Evolutionary conservation across 92 coral and sea anemone genomes (phyloP).

Genomic region (Porites evermanni): DNA sequence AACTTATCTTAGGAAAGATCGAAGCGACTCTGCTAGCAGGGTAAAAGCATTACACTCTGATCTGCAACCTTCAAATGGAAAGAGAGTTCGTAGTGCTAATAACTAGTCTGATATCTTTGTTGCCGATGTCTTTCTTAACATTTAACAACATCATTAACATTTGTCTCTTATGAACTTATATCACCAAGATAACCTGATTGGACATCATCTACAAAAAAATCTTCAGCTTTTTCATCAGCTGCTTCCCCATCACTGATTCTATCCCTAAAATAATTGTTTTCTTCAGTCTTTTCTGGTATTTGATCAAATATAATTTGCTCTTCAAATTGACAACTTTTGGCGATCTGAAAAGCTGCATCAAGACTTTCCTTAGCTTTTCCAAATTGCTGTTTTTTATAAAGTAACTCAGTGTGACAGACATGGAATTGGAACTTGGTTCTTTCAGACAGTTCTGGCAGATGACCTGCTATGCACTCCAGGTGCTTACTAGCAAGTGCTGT

Average conservation of each 20-base stretch:
- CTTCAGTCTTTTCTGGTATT: slow-evolving; percentile 31
- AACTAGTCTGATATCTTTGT: too few species aligned
- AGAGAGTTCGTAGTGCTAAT: too few species aligned
- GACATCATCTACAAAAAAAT: slow-evolving; percentile 19
- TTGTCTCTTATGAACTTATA: slow-evolving; percentile 37
- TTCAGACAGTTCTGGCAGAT: slow-evolving; percentile 60
- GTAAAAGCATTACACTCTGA: too few species aligned
- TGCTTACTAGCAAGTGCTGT: slow-evolving; percentile 52
- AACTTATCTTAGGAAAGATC: too few species aligned
- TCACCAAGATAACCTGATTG: slow-evolving; percentile 73
- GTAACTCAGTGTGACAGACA: slow-evolving; percentile 73
- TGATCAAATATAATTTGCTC: slow-evolving; percentile 57
- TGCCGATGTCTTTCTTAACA: too few species aligned
- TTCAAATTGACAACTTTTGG: slow-evolving; percentile 52
- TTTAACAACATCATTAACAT: too few species aligned
- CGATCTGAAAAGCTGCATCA: slow-evolving; percentile 56
- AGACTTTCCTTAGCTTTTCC: slow-evolving; percentile 71
- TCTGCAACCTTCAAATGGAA: too few species aligned
- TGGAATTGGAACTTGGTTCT: slow-evolving; percentile 70
- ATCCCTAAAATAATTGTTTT: not conserved
- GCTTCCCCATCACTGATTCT: not conserved
- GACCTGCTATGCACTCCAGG: slow-evolving; percentile 47
- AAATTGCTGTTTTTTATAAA: slow-evolving; percentile 43
- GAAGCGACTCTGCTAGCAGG: too few species aligned
- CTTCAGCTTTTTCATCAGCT: not conserved